Evolutionary conservation across 2,888 invertebrate genomes (phyloP).

Genomic region (Eremobia ochroleuca): DNA sequence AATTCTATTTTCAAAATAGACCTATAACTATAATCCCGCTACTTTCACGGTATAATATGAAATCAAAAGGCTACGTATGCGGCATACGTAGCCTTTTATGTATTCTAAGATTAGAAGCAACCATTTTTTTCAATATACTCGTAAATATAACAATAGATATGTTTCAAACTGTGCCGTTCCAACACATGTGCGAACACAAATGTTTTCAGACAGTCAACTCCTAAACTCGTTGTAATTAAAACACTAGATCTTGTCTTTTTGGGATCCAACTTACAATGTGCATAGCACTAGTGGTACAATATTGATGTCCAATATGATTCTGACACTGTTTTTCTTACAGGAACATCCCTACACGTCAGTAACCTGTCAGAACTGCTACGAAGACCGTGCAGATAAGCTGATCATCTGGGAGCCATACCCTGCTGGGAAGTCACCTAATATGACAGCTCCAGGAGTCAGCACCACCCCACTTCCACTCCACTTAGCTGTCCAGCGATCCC

Average conservation of each 20-base stretch:
- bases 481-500: slow-evolving; percentile 92
- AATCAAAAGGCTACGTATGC: background rate
- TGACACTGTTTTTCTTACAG: slow-evolving; percentile 77
- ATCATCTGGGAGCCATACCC: slow-evolving; percentile 94
- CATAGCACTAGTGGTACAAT: too few species aligned
- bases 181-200: background rate
- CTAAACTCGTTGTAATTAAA: background rate
- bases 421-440: slow-evolving; percentile 77
- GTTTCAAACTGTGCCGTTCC: background rate
- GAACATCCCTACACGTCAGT: slow-evolving; percentile 95
- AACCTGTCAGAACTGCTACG: slow-evolving; percentile 96
- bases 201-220: background rate
- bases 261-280: background rate
- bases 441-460: slow-evolving; percentile 78
- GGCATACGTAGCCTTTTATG: too few species aligned
- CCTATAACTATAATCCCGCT: background rate
- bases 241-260: background rate
- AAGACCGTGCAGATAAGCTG: slow-evolving; percentile 96
- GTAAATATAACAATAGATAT: background rate
- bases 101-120: background rate
- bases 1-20: background rate
- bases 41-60: background rate
- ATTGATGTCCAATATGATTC: background rate
- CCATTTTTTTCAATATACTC: background rate
- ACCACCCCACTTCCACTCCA: slow-evolving; percentile 91